Conservation (phyloP, 2,888 invertebrate species). For the Allygus modestus region DNA sequence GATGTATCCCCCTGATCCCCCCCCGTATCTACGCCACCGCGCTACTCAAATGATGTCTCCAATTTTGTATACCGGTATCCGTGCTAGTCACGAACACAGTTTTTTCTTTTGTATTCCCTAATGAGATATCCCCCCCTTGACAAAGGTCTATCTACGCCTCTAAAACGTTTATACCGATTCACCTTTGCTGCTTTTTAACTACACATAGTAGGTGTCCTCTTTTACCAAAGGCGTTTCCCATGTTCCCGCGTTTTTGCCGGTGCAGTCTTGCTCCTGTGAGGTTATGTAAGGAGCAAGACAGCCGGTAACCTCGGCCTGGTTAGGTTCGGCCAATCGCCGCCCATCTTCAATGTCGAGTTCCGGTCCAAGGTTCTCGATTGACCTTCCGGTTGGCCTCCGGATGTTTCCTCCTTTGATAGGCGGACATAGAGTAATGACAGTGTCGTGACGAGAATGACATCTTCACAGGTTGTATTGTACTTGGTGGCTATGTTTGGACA, state of each 20-base stretch:
- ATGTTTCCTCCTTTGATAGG: slow-evolving; percentile 36
- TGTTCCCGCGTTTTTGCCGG: slow-evolving; percentile 15
- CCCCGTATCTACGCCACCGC: no score
- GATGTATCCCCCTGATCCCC: no score
- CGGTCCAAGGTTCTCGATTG: slow-evolving; percentile 26
- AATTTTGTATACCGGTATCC: no score
- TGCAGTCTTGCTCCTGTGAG: not conserved
- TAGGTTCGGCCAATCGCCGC: slow-evolving; percentile 32
- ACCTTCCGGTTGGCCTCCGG: slow-evolving; percentile 28
- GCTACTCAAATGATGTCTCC: no score
- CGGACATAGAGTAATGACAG: slow-evolving; percentile 28
- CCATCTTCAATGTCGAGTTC: slow-evolving; percentile 51
- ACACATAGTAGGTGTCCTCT: not conserved
- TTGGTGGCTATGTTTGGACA: not conserved
- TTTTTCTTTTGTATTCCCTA: no score
- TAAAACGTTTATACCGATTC: no score
- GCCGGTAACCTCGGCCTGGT: slow-evolving; percentile 26
- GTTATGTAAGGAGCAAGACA: slow-evolving; percentile 31
- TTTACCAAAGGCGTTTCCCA: not conserved
- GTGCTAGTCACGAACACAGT: no score
- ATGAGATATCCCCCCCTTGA: no score
- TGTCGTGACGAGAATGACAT: slow-evolving; percentile 11
- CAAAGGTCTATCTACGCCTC: no score
- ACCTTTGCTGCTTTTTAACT: not conserved
- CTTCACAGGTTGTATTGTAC: not conserved